Evolutionary conservation across 2,888 invertebrate species (phyloP).

Genomic region (Philereme transversata): DNA sequence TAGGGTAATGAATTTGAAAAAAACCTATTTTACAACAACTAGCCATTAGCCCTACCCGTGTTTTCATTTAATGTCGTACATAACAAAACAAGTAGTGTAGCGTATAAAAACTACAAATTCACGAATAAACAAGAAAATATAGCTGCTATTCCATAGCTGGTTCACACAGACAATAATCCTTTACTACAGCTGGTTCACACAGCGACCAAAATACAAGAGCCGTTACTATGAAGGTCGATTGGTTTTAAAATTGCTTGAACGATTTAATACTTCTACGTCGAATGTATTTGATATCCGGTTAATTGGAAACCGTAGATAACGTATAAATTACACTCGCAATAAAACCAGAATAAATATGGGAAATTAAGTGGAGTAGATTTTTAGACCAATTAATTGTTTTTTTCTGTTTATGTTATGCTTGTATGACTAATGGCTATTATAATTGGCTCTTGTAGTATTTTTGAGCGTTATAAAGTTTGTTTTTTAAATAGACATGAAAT

Average conservation of each 20-base stretch:
- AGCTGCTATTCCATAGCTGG: too few relatives aligned
- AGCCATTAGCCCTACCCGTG: too few relatives aligned
- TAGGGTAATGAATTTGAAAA: too few relatives aligned
- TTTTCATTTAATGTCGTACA: too few relatives aligned
- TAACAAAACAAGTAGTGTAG: too few relatives aligned
- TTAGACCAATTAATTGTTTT: slow-evolving; percentile 1
- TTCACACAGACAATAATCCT: too few relatives aligned
- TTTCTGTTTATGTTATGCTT: not conserved
- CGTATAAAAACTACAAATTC: too few relatives aligned
- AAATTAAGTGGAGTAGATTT: not conserved
- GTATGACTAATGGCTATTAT: not conserved
- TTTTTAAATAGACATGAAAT: too few relatives aligned
- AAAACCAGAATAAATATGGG: slow-evolving; percentile 1
- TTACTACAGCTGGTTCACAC: not conserved
- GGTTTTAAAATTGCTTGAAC: slow-evolving; percentile 7
- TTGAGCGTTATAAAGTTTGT: not conserved
- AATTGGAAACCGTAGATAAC: slow-evolving; percentile 8
- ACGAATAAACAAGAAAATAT: too few relatives aligned
- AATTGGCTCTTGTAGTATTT: not conserved
- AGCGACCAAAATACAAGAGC: slow-evolving; percentile 5
- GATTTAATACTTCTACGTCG: slow-evolving; percentile 1
- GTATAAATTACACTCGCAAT: not conserved
- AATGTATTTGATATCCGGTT: slow-evolving; percentile 11
- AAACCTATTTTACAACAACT: too few relatives aligned
- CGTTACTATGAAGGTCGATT: slow-evolving; percentile 16